phyloP scores from a whole-genome alignment of 2,888 invertebrate species.

The Parnassius smintheus region DNA sequence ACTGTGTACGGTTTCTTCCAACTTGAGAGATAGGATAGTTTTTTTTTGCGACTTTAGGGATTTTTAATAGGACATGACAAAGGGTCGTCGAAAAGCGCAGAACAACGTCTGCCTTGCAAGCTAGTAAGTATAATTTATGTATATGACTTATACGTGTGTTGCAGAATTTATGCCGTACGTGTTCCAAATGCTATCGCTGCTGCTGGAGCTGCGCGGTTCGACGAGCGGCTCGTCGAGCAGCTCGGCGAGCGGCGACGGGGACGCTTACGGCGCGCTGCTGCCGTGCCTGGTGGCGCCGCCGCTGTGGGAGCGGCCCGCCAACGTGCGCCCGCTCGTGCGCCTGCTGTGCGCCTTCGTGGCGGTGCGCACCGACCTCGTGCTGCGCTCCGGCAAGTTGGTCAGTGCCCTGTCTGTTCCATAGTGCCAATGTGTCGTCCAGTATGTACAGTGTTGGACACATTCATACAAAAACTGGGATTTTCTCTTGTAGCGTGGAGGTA shows the following conservation, averaged over 20 bases:
- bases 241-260: conserved; percentile 77
- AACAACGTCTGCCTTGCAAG: no score
- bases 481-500: no score
- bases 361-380: conserved; percentile 50
- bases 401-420: conserved; percentile 38
- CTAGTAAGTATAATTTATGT: no score
- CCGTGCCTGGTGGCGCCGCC: conserved; percentile 94
- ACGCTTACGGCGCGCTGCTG: conserved; percentile 93
- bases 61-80: no score
- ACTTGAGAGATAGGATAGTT: no score
- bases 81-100: no score
- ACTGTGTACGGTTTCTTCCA: no score
- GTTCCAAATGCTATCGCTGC: conserved; percentile 96
- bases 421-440: no score
- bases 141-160: background rate
- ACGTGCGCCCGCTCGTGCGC: conserved; percentile 96
- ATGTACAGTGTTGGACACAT: no score
- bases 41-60: no score
- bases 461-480: no score
- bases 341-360: conserved; percentile 93
- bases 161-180: conserved; percentile 98
- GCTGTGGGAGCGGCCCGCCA: conserved; percentile 96
- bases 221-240: conserved; percentile 38
- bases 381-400: conserved; percentile 86
- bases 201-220: conserved; percentile 87